Evolutionary conservation across 2,888 invertebrate species (phyloP).

Genomic region (Thyatira batis): DNA sequence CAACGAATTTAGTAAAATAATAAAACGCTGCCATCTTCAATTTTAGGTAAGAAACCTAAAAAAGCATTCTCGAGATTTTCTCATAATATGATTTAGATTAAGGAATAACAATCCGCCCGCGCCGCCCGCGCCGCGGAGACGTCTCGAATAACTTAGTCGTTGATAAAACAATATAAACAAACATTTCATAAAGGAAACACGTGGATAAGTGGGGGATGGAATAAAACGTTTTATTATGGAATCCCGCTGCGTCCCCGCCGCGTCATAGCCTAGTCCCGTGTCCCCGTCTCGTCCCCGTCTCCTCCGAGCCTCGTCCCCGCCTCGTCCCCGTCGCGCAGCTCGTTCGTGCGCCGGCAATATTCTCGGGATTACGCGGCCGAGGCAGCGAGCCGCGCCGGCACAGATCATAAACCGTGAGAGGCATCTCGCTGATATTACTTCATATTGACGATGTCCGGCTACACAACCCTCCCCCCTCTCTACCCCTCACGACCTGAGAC

Average conservation of each 20-base stretch:
- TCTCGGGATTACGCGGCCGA: not conserved
- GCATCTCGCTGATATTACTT: not conserved
- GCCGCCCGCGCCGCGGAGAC: not conserved
- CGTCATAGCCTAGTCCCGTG: not conserved
- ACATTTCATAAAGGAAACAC: slow-evolving; percentile 2
- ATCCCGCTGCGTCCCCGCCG: not conserved
- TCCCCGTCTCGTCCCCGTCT: not conserved
- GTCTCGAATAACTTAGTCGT: not conserved
- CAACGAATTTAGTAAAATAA: no score
- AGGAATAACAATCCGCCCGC: not conserved
- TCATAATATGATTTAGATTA: not conserved
- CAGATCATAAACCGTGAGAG: not conserved
- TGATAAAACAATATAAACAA: not conserved
- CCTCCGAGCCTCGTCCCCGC: not conserved
- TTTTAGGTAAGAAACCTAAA: not conserved
- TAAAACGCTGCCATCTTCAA: no score
- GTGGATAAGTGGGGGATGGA: not conserved
- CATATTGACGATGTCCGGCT: not conserved
- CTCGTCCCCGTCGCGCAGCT: not conserved
- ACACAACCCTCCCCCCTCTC: no score
- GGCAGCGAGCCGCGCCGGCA: not conserved
- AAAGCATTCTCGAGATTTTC: not conserved
- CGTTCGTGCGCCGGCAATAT: not conserved
- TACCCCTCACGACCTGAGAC: no score
- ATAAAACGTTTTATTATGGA: not conserved